Evolutionary conservation across 2,113 vertebrate species (phyloP), one percentile per base, ranked within the genome.

Genomic region (Epinephelus lanceolatus): DNA sequence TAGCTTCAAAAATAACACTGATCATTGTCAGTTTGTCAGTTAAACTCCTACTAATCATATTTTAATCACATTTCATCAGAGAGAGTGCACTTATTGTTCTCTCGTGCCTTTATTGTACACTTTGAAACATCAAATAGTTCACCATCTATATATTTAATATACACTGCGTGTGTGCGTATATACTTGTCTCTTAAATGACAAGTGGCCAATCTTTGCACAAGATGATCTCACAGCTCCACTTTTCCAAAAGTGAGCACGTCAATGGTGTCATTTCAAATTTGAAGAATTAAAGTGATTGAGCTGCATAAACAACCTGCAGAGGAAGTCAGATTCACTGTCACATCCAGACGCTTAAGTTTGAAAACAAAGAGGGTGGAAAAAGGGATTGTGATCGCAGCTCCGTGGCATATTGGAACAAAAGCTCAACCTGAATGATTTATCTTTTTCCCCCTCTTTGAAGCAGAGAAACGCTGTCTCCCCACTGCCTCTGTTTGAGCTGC

Each of bases 251-350:
- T 56, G 85, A 84, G 88, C 86, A 91, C 87, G 53, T 92, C 93
- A 92, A 79, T 88, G 91, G 91, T 95, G 72, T 95, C 93, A 92
- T 95, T 94, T 96, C 93, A 88, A 80, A 96, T 96, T 95, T 93
- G 90, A 94, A 85, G 65, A 93, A 93, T 94, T 93, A 92, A 88
- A 88, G 91, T 95, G 95, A 95, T 90, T 13, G 92, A 96, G 96
- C 94, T 94, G 92, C 94, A 95, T 96, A 95, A 95, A 95, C 94
- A 95, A 92, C 78, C 91, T 94, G 94, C 94, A 90, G 21, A 93
- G 85, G 91, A 88, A 93, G 93, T 95, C 94, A 79, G 90, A 91
- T 95, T 91, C 94, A 91, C 95, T 95, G 93, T 96, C 95, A 93
- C 89, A 94, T 92, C 93, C 85, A 86, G 94, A 93, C 89, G 79